phyloP scores from a whole-genome alignment of 92 coral and sea anemone species.

The Phenganax stokvisi region DNA sequence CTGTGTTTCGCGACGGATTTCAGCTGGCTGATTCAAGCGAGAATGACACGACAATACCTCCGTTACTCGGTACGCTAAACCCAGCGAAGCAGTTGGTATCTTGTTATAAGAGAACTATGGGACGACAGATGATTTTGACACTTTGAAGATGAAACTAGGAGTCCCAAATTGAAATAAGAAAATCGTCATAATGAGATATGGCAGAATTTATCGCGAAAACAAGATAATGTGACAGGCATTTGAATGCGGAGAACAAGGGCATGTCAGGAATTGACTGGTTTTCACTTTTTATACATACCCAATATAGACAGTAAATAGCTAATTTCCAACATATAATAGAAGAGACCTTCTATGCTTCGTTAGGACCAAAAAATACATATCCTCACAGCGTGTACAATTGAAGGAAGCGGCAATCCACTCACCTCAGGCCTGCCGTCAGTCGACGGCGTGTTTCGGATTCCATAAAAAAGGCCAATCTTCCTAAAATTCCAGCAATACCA shows the following conservation, averaged over 20 bases:
- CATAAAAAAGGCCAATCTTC: conserved; percentile 47
- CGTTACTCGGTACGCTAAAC: conserved; percentile 70
- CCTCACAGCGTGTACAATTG: conserved; percentile 60
- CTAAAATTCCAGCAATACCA: conserved; percentile 65
- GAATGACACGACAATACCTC: conserved; percentile 62
- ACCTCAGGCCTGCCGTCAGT: conserved; percentile 75
- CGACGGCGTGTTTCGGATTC: conserved; percentile 63
- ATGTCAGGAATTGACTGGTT: too few relatives aligned
- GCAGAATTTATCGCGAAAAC: conserved; percentile 73
- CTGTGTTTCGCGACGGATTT: background rate
- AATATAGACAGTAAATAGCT: background rate
- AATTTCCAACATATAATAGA: background rate
- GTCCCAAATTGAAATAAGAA: conserved; percentile 55
- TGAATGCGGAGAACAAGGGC: too few relatives aligned
- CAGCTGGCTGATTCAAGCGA: conserved; percentile 69
- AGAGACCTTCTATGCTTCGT: conserved; percentile 40
- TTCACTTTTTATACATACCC: too few relatives aligned
- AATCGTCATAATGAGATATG: conserved; percentile 93
- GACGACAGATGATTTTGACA: conserved; percentile 52
- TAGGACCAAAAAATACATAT: conserved; percentile 49
- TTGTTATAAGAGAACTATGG: conserved; percentile 76
- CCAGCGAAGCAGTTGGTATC: conserved; percentile 60
- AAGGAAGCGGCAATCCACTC: conserved; percentile 59
- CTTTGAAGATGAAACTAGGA: conserved; percentile 39
- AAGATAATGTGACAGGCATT: conserved; percentile 47